These are phyloP conservation scores for Scomberomorus guttatus DNA, from an alignment of 2,797 vertebrate species.

Conservation along the genomic window DNA sequence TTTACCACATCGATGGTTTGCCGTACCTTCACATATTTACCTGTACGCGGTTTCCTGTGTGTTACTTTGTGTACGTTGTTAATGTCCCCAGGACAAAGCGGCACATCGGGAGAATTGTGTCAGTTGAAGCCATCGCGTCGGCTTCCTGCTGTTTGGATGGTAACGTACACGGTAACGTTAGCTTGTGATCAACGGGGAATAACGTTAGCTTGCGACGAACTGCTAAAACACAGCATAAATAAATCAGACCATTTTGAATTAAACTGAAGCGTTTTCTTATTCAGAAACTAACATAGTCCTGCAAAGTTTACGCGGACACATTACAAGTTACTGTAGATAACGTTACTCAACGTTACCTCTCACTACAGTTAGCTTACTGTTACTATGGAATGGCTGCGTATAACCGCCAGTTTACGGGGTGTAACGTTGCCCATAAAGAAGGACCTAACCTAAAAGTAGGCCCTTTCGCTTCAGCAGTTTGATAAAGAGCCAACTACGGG, in stretches of 20 bases:
- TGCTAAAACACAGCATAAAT: too few species aligned
- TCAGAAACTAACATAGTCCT: background rate
- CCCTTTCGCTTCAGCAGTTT: background rate
- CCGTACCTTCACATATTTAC: background rate
- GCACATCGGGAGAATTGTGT: background rate
- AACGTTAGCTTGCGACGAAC: too few species aligned
- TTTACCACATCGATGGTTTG: background rate
- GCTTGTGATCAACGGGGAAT: background rate
- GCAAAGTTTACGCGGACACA: too few species aligned
- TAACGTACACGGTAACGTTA: slow-evolving; percentile 17
- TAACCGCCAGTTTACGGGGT: background rate
- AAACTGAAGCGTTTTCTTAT: too few species aligned
- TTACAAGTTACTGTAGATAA: background rate
- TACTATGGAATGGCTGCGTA: background rate
- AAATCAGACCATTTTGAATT: too few species aligned
- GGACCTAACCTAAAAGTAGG: background rate
- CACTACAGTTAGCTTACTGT: background rate
- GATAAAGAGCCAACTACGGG: too few species aligned
- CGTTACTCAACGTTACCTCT: background rate
- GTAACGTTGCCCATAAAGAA: background rate
- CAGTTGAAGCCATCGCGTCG: slow-evolving; percentile 1
- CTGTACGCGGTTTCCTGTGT: background rate
- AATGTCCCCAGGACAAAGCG: background rate
- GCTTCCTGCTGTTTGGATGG: background rate
- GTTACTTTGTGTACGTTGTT: background rate